Evolutionary conservation across 2,888 invertebrate genomes (phyloP).

Genomic region (Gnatocerus cornutus): DNA sequence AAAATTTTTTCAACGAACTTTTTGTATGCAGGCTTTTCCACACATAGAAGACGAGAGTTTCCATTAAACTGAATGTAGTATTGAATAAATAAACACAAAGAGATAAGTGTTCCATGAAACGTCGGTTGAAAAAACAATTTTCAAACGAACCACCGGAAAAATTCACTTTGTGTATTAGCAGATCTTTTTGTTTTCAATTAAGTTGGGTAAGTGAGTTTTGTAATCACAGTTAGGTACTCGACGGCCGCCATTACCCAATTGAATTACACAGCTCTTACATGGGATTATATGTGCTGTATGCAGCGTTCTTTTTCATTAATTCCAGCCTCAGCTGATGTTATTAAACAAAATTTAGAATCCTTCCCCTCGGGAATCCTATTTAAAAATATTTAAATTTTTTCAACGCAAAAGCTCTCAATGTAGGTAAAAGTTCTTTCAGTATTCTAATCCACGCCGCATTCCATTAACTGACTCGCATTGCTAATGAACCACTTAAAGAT

Average conservation of each 20-base stretch:
- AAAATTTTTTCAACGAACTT: slow-evolving; percentile 16
- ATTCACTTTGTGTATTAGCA: slow-evolving; percentile 47
- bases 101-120: slow-evolving; percentile 46
- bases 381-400: slow-evolving; percentile 44
- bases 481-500: slow-evolving; percentile 62
- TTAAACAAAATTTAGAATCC: slow-evolving; percentile 38
- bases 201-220: slow-evolving; percentile 44
- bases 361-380: slow-evolving; percentile 25
- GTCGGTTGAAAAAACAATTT: slow-evolving; percentile 44
- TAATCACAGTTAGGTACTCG: slow-evolving; percentile 41
- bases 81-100: slow-evolving; percentile 48
- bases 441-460: slow-evolving; percentile 54
- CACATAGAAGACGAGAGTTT: slow-evolving; percentile 34
- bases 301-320: slow-evolving; percentile 17
- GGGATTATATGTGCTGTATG: slow-evolving; percentile 32
- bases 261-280: slow-evolving; percentile 43
- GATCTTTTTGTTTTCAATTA: slow-evolving; percentile 47
- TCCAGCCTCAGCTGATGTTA: slow-evolving; percentile 15
- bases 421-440: slow-evolving; percentile 47
- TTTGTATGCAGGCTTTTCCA: slow-evolving; percentile 31
- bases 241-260: slow-evolving; percentile 39
- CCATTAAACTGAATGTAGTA: slow-evolving; percentile 39
- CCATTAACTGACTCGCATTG: slow-evolving; percentile 63
- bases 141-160: slow-evolving; percentile 38
- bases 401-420: slow-evolving; percentile 17